A percentile compares a stretch with the other conserved stretches of the same genome.
Evolutionary conservation across 1,140 invertebrate genomes (phyloP).

Genomic region (Matsumurasca onukii): DNA sequence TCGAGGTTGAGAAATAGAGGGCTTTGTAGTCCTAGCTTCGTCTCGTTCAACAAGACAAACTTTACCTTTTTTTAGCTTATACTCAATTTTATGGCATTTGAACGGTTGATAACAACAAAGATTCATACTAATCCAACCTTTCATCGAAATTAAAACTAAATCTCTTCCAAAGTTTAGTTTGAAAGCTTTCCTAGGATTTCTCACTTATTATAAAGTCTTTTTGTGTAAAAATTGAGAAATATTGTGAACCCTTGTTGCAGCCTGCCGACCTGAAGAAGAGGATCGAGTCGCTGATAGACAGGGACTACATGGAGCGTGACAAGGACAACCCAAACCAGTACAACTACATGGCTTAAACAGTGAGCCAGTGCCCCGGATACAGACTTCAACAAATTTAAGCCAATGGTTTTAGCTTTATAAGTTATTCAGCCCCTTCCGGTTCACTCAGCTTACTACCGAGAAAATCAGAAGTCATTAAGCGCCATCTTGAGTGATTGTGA

Average conservation of each 20-base stretch:
- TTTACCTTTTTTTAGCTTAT: too few species aligned
- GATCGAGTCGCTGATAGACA: slow-evolving; percentile 96
- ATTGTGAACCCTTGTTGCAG: slow-evolving; percentile 64
- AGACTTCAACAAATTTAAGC: slow-evolving; percentile 27
- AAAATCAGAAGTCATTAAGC: background rate
- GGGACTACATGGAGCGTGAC: slow-evolving; percentile 98
- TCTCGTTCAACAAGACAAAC: too few species aligned
- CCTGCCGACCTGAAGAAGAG: slow-evolving; percentile 96
- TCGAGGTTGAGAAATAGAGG: too few species aligned
- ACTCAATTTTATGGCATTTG: too few species aligned
- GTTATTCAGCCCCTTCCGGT: background rate
- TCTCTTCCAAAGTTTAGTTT: too few species aligned
- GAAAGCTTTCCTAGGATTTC: too few species aligned
- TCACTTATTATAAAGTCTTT: too few species aligned
- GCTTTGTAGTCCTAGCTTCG: too few species aligned
- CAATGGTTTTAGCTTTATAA: slow-evolving; percentile 16
- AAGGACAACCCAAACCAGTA: slow-evolving; percentile 98
- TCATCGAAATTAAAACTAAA: too few species aligned
- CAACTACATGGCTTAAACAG: slow-evolving; percentile 91
- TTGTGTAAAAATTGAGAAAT: too few species aligned
- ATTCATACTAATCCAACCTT: too few species aligned
- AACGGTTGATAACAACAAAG: too few species aligned
- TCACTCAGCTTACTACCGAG: slow-evolving; percentile 7
- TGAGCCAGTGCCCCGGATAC: background rate
- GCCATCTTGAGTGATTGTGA: background rate